Conservation (phyloP, 1,140 invertebrate species). For the Sipha flava region DNA sequence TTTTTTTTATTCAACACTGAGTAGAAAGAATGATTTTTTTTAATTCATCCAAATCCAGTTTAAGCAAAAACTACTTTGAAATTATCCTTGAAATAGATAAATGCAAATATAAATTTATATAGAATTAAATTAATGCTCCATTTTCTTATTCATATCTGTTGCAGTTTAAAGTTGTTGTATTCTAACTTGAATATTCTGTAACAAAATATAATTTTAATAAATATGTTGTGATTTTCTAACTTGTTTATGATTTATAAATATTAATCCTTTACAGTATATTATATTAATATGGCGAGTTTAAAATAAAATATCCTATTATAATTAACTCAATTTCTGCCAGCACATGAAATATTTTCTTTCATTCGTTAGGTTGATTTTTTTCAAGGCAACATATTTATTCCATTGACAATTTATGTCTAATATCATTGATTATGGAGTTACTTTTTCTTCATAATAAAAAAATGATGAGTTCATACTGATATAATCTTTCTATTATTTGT, state of each 20-base stretch:
- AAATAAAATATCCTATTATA: too few species aligned
- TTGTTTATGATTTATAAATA: background rate
- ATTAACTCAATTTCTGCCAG: too few species aligned
- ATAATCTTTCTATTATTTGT: too few species aligned
- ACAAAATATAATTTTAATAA: conserved; percentile 18
- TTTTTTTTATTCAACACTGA: background rate
- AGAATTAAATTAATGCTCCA: background rate
- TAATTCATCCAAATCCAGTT: background rate
- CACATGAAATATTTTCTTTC: too few species aligned
- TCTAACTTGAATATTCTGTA: conserved; percentile 14
- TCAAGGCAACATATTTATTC: too few species aligned
- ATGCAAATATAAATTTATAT: background rate
- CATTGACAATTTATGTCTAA: too few species aligned
- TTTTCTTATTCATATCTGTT: background rate
- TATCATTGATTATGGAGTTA: too few species aligned
- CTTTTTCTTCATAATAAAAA: too few species aligned
- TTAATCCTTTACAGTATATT: background rate
- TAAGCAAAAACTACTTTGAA: background rate
- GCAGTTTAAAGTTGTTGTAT: background rate
- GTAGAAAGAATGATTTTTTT: background rate
- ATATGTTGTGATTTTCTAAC: conserved; percentile 29
- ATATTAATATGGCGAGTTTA: too few species aligned
- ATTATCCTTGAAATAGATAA: background rate
- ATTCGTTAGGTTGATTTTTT: too few species aligned
- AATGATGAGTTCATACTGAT: too few species aligned